A percentile compares a stretch with the other conserved stretches of the same genome.
Conservation (phyloP, 1,140 invertebrate genomes). For the Zaprionus taronus region DNA sequence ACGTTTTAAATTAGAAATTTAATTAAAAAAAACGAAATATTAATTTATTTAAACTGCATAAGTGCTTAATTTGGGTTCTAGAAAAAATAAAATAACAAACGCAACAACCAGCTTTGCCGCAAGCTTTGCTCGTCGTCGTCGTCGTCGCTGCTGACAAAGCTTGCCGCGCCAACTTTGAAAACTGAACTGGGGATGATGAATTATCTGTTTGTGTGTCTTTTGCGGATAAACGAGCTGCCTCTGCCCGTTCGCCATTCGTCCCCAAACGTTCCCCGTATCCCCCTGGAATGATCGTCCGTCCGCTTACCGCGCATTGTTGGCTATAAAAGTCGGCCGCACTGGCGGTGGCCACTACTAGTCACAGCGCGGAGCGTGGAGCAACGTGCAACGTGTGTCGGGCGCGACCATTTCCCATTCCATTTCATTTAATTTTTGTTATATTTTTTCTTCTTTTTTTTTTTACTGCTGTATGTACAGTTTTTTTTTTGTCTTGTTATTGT, state of each 20-base stretch:
- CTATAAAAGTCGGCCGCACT: conserved; percentile 77
- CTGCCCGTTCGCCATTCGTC: neutral
- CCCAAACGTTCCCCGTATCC: neutral
- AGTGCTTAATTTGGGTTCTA: neutral
- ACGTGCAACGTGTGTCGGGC: conserved; percentile 26
- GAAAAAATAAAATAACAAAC: neutral
- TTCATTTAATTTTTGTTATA: conserved; percentile 37
- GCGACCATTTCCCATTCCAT: conserved; percentile 55
- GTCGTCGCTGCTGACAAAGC: neutral
- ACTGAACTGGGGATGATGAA: neutral
- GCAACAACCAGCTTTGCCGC: neutral
- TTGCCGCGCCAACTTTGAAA: conserved; percentile 2
- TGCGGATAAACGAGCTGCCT: conserved; percentile 11
- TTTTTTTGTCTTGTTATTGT: conserved; percentile 22
- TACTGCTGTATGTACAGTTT: neutral
- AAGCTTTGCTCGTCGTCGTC: neutral
- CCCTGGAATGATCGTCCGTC: conserved; percentile 20
- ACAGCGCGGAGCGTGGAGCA: conserved; percentile 56
- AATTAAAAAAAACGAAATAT: neutral
- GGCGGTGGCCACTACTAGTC: conserved; percentile 31
- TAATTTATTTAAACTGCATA: neutral
- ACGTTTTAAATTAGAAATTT: neutral
- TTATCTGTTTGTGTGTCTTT: conserved; percentile 1
- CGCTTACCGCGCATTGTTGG: conserved; percentile 59
- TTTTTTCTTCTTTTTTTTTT: neutral